Conservation (phyloP, 2,797 vertebrate genomes). For the Ateles fusciceps region DNA sequence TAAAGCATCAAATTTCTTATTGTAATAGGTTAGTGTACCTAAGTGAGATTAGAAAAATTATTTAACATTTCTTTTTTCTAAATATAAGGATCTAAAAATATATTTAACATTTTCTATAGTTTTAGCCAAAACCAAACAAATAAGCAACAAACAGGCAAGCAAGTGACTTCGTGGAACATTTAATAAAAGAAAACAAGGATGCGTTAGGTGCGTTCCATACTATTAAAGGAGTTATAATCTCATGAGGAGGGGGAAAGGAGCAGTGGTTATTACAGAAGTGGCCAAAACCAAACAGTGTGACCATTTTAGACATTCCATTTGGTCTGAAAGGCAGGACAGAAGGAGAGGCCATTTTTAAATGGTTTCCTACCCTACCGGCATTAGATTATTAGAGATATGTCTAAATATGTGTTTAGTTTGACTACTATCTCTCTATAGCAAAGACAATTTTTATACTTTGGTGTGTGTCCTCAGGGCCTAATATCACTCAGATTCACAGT, state of each 20-base stretch:
- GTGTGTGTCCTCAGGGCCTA: not conserved
- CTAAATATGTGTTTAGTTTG: not conserved
- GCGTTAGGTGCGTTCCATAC: fast-evolving
- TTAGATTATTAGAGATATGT: not conserved
- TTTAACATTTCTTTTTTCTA: not conserved
- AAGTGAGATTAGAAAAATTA: not conserved
- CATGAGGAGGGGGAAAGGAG: not conserved
- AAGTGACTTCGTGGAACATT: not conserved
- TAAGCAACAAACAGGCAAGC: not conserved
- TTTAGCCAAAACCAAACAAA: not conserved
- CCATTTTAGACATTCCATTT: not conserved
- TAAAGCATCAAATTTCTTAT: not conserved
- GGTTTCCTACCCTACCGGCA: not conserved
- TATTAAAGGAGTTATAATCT: not conserved
- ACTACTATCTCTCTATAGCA: not conserved
- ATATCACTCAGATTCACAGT: not conserved
- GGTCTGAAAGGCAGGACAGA: not conserved
- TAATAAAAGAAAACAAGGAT: not conserved
- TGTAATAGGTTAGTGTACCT: not conserved
- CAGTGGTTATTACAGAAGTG: not conserved
- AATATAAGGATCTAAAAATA: not conserved
- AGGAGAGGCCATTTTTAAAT: not conserved
- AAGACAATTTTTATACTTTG: slow-evolving; percentile 15
- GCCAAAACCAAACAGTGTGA: not conserved
- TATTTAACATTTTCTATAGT: not conserved